These are phyloP conservation scores for Epicauta chinensis DNA, from an alignment of 1,140 invertebrate species.

Conservation along the genomic window DNA sequence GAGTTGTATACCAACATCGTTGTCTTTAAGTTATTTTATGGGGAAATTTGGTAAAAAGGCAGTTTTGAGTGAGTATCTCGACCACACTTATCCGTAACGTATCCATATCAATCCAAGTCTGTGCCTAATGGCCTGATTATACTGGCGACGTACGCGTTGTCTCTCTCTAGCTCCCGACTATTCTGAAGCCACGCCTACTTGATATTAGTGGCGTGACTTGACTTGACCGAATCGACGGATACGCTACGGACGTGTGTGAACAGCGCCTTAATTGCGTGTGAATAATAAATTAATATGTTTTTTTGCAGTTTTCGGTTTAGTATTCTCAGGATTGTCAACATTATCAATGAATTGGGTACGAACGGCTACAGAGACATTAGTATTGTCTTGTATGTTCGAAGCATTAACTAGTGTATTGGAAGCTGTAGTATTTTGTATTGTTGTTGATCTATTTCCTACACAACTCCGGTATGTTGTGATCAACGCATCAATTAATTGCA, in stretches of 20 bases:
- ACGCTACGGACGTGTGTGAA: not conserved
- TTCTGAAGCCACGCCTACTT: too few species aligned
- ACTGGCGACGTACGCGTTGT: too few species aligned
- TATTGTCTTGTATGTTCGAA: constrained; percentile 51
- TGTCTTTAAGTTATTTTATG: constrained; percentile 50
- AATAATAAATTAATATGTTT: constrained; percentile 4
- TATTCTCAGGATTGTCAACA: constrained; percentile 49
- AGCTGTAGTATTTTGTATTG: constrained; percentile 52
- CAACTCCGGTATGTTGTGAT: constrained; percentile 34
- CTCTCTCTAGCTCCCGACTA: too few species aligned
- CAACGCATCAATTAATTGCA: not conserved
- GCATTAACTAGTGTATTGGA: constrained; percentile 52
- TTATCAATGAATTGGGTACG: constrained; percentile 51
- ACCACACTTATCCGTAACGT: too few species aligned
- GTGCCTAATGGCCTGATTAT: too few species aligned
- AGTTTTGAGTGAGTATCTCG: constrained; percentile 46
- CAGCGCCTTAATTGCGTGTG: constrained; percentile 1
- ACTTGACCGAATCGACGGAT: too few species aligned
- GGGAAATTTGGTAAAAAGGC: constrained; percentile 51
- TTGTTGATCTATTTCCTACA: constrained; percentile 51
- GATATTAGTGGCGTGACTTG: too few species aligned
- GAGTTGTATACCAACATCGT: constrained; percentile 49
- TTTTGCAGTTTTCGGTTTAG: constrained; percentile 49
- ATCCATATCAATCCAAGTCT: too few species aligned
- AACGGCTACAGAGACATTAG: constrained; percentile 47